Evolutionary conservation across 2,888 invertebrate genomes (phyloP).

Genomic region (Drosophila monieri): DNA sequence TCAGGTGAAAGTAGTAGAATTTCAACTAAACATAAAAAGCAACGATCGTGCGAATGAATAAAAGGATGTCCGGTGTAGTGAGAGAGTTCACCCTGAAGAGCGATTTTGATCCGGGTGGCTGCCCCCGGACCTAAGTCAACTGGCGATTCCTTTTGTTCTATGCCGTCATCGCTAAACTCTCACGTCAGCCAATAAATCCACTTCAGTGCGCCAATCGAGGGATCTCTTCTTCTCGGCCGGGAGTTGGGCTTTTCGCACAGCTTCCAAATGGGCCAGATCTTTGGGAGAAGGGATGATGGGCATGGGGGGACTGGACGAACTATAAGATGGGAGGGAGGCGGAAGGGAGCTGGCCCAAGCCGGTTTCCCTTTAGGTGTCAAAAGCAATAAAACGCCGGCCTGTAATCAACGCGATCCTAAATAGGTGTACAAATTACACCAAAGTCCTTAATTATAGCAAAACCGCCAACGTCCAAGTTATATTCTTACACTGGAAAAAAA

Average conservation of each 20-base stretch:
- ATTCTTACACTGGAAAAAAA: slow-evolving; percentile 12
- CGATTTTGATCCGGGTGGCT: not conserved
- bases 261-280: slow-evolving; percentile 55
- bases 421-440: slow-evolving; percentile 84
- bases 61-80: slow-evolving; percentile 50
- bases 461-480: slow-evolving; percentile 74
- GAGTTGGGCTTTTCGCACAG: slow-evolving; percentile 54
- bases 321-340: not conserved
- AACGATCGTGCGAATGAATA: not conserved
- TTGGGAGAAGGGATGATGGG: slow-evolving; percentile 3
- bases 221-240: slow-evolving; percentile 54
- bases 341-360: slow-evolving; percentile 32
- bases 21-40: slow-evolving; percentile 2
- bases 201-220: slow-evolving; percentile 74
- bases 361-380: slow-evolving; percentile 84
- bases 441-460: slow-evolving; percentile 84
- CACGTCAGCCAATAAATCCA: slow-evolving; percentile 83
- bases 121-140: slow-evolving; percentile 30
- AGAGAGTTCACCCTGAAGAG: slow-evolving; percentile 2
- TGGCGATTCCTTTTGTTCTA: slow-evolving; percentile 79
- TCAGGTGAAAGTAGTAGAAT: not conserved
- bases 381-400: slow-evolving; percentile 84
- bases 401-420: slow-evolving; percentile 84
- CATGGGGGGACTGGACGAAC: slow-evolving; percentile 35
- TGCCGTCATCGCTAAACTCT: slow-evolving; percentile 83